These are phyloP conservation scores for Camptogramma bilineatum DNA, from an alignment of 2,888 invertebrate genomes.

Conservation along the genomic window DNA sequence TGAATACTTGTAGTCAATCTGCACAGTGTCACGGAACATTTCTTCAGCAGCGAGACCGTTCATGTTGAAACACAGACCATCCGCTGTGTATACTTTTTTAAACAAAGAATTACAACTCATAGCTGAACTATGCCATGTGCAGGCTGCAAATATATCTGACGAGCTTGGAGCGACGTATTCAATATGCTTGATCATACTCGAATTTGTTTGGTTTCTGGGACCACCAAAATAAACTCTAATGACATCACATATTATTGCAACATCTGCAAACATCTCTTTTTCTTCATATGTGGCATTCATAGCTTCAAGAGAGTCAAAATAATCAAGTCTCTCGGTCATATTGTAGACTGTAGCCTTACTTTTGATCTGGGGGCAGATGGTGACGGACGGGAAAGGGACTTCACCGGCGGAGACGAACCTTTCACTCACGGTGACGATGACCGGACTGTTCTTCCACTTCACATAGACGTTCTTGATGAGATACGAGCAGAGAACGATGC, in stretches of 20 bases:
- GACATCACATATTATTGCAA: slow-evolving; percentile 3
- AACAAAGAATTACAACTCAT: slow-evolving; percentile 32
- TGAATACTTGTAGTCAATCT: slow-evolving; percentile 50
- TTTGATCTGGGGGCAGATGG: slow-evolving; percentile 62
- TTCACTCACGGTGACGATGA: slow-evolving; percentile 62
- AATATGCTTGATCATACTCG: slow-evolving; percentile 7
- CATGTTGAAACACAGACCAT: slow-evolving; percentile 47
- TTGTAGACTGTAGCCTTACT: slow-evolving; percentile 45
- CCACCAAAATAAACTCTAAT: neutral
- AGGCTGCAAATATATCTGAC: slow-evolving; percentile 29
- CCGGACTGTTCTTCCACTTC: slow-evolving; percentile 62
- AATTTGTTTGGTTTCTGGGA: slow-evolving; percentile 13
- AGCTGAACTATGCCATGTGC: slow-evolving; percentile 28
- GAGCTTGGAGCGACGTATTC: slow-evolving; percentile 41
- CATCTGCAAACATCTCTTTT: slow-evolving; percentile 7
- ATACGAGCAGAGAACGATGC: slow-evolving; percentile 51
- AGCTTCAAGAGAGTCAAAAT: neutral
- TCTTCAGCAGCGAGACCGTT: neutral
- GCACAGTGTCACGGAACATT: slow-evolving; percentile 25
- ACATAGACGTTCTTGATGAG: slow-evolving; percentile 57
- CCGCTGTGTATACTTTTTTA: slow-evolving; percentile 50
- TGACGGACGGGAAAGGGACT: slow-evolving; percentile 65
- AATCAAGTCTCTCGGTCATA: slow-evolving; percentile 36
- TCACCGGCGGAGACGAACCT: slow-evolving; percentile 54
- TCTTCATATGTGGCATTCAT: neutral